Percentiles rank a stretch among this genome's conserved stretches.
phyloP scores from a whole-genome alignment of 2,888 invertebrate genomes.

The Copidosoma aretas region DNA sequence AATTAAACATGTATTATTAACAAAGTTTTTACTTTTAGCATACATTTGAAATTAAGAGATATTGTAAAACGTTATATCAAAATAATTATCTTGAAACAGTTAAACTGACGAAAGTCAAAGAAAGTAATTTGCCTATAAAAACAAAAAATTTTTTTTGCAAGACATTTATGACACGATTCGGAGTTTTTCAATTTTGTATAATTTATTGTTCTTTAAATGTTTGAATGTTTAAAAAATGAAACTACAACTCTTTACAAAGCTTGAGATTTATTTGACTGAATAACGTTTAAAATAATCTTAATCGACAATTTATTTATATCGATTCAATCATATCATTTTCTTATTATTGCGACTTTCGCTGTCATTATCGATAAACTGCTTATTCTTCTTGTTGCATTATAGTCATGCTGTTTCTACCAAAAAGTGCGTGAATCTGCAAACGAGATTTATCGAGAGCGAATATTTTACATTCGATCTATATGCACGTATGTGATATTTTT shows the following conservation, averaged over 20 bases:
- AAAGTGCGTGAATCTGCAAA: conserved; percentile 9
- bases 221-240: conserved; percentile 16
- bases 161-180: neutral
- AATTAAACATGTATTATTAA: too few relatives aligned
- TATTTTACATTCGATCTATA: neutral
- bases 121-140: too few relatives aligned
- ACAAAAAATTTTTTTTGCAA: too few relatives aligned
- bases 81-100: too few relatives aligned
- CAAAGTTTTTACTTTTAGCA: too few relatives aligned
- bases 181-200: neutral
- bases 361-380: conserved; percentile 1
- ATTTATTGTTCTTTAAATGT: neutral
- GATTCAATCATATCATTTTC: conserved; percentile 33
- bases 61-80: too few relatives aligned
- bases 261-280: conserved; percentile 59
- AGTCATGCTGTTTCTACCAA: conserved; percentile 20
- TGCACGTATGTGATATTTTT: neutral
- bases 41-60: too few relatives aligned
- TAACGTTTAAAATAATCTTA: conserved; percentile 60
- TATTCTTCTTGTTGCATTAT: conserved; percentile 16
- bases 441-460: conserved; percentile 14
- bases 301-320: conserved; percentile 46
- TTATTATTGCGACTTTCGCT: conserved; percentile 5
- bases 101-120: too few relatives aligned
- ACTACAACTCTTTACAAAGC: conserved; percentile 54